These are phyloP conservation scores for Regulus satrapa DNA, from an alignment of 2,113 vertebrate species.

Conservation along the genomic window DNA sequence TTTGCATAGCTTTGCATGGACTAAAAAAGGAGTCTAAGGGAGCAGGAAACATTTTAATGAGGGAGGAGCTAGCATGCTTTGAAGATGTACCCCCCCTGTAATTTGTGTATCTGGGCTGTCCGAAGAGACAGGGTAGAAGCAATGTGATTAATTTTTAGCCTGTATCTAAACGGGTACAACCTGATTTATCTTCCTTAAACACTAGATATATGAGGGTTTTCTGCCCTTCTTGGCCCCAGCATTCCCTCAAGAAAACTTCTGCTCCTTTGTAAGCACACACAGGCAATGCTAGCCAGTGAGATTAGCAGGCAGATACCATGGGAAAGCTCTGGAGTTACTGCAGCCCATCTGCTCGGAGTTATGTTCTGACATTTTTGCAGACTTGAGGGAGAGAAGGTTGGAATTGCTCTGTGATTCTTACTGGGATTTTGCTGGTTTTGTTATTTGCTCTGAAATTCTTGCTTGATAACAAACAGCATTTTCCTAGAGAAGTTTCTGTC, in stretches of 20 bases:
- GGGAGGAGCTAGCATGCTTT: background rate
- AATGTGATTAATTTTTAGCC: background rate
- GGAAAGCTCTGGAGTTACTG: background rate
- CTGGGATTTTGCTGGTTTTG: background rate
- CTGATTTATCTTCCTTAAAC: slow-evolving; percentile 31
- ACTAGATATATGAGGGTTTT: background rate
- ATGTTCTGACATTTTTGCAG: background rate
- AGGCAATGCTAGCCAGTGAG: background rate
- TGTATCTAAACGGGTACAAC: background rate
- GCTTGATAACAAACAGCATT: background rate
- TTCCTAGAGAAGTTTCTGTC: background rate
- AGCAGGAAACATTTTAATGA: background rate
- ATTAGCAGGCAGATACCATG: background rate
- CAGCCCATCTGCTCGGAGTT: background rate
- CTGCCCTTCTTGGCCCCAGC: background rate
- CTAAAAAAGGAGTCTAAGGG: slow-evolving; percentile 13
- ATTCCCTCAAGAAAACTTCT: background rate
- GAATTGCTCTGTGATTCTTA: background rate
- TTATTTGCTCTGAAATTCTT: background rate
- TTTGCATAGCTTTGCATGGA: slow-evolving; percentile 4
- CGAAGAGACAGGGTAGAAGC: background rate
- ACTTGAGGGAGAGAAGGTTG: background rate
- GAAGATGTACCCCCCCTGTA: background rate
- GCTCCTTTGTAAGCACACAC: background rate
- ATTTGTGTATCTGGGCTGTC: background rate